Conservation (phyloP, 2,888 invertebrate genomes). For the Drosophila kuntzei region DNA sequence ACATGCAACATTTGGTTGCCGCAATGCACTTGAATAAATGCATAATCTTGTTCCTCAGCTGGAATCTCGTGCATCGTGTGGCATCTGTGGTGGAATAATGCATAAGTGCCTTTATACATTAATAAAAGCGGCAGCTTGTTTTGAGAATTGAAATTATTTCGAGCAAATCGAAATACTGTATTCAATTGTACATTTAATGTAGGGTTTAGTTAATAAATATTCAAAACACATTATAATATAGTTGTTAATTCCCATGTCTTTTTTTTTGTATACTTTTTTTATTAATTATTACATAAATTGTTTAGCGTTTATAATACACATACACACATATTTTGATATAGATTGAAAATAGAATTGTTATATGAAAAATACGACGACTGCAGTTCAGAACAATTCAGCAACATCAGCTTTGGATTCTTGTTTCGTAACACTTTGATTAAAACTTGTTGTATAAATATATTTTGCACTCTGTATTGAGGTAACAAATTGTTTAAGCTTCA, state of each 20-base stretch:
- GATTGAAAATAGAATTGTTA: slow-evolving; percentile 52
- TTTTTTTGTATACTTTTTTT: slow-evolving; percentile 12
- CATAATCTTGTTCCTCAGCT: slow-evolving; percentile 49
- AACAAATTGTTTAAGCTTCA: slow-evolving; percentile 62
- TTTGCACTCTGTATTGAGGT: slow-evolving; percentile 75
- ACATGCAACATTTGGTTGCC: slow-evolving; percentile 37
- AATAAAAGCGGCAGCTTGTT: slow-evolving; percentile 1
- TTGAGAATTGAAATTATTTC: background rate
- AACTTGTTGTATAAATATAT: slow-evolving; percentile 47
- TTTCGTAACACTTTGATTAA: slow-evolving; percentile 48
- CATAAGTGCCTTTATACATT: slow-evolving; percentile 21
- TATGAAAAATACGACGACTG: slow-evolving; percentile 74
- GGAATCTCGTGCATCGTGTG: slow-evolving; percentile 16
- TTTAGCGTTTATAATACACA: slow-evolving; percentile 70
- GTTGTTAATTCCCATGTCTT: slow-evolving; percentile 15
- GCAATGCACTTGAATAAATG: slow-evolving; percentile 61
- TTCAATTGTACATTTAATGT: background rate
- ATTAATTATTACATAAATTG: slow-evolving; percentile 23
- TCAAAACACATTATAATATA: background rate
- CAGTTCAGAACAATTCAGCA: slow-evolving; percentile 80
- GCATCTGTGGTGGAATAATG: slow-evolving; percentile 33
- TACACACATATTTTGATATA: slow-evolving; percentile 76
- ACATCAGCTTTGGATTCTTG: slow-evolving; percentile 67
- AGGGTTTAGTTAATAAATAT: background rate
- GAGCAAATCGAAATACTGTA: background rate